Base-by-base conservation (phyloP, 92 coral and sea anemone genomes). In the Phenganax subtilis region DNA sequence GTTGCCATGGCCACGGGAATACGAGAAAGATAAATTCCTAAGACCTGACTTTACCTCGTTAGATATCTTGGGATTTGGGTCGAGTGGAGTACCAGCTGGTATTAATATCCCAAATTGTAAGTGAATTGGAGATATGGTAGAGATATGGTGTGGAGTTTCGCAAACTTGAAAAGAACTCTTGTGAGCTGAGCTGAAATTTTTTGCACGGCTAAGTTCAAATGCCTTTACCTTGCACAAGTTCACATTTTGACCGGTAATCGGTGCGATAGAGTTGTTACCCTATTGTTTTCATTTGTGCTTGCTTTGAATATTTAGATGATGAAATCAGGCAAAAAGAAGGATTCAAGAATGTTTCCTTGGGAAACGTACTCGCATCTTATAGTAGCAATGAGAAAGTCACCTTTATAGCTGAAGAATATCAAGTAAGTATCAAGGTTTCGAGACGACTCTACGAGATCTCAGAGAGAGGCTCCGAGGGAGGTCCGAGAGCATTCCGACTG, bases 1-100 rank as follows among this genome's bases (percentile, higher is more conserved):
- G 29, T 91, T 96, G 61, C 99, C 99, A 12, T 96, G 97, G 99
- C 99, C 97, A 51, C 56, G 85, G 44, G 91, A 89, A 16, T 96
- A 89, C 54, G 99, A 96, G 70, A 96, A 92, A 65, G 97, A 96
- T 82, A 84, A 83, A 57, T 96, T 96, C 67, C 87, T 96, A 12
- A 88, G 96, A 12, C 99, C 99, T 51, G 99, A 96, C 85, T 96
- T 96, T 55, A 96, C 99, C n/a, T 96, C 99, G 16, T 85, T 96
- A 52, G 99, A 96, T 85, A 90, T 96, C 9, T 82, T 96, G 15
- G 97, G 91, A 0, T 96, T 88, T 87, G 99, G 99, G 28, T 90
- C 91, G 51, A 92, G 96, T 82, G 99, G 99, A 15, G 88, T 96
- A 28, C 99, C 99, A 0, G 99, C 97, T 44, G 99, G 99, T 31